phyloP scores from a whole-genome alignment of 2,113 vertebrate species.

The Pollachius pollachius region DNA sequence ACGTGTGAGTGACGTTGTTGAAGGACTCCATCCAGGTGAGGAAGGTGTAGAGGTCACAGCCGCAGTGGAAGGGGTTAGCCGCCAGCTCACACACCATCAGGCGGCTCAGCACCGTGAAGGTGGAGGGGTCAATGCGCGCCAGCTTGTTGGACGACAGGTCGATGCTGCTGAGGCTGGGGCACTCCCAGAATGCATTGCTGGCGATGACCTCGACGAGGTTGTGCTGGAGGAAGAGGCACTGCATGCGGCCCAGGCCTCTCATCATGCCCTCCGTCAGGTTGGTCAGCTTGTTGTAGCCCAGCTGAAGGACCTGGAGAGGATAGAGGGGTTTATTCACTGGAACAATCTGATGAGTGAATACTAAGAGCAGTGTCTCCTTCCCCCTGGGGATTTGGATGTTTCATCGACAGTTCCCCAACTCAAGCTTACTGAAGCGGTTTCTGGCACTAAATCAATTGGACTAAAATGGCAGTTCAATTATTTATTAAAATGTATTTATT shows the following conservation, averaged over 20 bases:
- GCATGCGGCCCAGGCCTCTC: constrained; percentile 88
- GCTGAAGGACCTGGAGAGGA: constrained; percentile 77
- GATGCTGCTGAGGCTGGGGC: constrained; percentile 92
- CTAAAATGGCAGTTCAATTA: too few relatives aligned
- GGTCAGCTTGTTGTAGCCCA: constrained; percentile 95
- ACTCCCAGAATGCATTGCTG: constrained; percentile 91
- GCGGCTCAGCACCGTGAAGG: constrained; percentile 85
- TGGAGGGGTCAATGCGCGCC: constrained; percentile 86
- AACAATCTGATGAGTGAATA: too few relatives aligned
- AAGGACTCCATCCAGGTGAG: constrained; percentile 92
- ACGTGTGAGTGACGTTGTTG: constrained; percentile 96
- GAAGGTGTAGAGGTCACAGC: constrained; percentile 92
- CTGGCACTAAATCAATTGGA: too few relatives aligned
- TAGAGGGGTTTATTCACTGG: background rate
- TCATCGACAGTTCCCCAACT: too few relatives aligned
- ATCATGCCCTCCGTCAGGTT: constrained; percentile 97
- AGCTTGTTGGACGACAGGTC: constrained; percentile 97
- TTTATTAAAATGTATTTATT: too few relatives aligned
- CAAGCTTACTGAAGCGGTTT: too few relatives aligned
- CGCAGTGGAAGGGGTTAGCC: constrained; percentile 96
- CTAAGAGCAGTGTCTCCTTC: too few relatives aligned
- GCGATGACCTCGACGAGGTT: constrained; percentile 95
- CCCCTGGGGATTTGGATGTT: too few relatives aligned
- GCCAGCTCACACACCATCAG: constrained; percentile 95
- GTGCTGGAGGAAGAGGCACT: constrained; percentile 96